phyloP scores from a whole-genome alignment of 1,140 invertebrate genomes.

The Formica exsecta region DNA sequence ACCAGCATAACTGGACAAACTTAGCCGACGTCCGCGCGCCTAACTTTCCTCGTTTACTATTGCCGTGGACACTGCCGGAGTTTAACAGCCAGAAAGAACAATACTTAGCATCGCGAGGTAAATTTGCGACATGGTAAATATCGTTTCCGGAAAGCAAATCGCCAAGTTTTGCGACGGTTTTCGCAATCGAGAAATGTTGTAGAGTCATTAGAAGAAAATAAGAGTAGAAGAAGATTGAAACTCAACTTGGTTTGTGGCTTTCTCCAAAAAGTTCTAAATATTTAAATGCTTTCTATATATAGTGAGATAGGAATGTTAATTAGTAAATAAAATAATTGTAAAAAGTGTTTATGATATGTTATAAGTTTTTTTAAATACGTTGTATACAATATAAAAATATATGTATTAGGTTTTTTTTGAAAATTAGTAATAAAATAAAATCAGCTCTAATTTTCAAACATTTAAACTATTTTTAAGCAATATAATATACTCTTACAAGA shows the following conservation, averaged over 20 bases:
- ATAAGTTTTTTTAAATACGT: not conserved
- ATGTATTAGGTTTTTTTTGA: not conserved
- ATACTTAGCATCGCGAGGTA: slow-evolving; percentile 16
- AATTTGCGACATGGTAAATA: slow-evolving; percentile 53
- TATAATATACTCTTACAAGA: not conserved
- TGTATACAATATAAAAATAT: not conserved
- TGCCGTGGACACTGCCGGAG: slow-evolving; percentile 9
- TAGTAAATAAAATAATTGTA: not conserved
- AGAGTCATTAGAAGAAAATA: not conserved
- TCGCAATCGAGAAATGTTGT: slow-evolving; percentile 20
- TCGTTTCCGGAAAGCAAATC: slow-evolving; percentile 33
- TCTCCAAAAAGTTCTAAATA: not conserved
- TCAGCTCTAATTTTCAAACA: not conserved
- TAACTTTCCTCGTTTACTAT: slow-evolving; percentile 54
- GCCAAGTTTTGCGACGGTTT: slow-evolving; percentile 14
- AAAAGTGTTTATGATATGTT: not conserved
- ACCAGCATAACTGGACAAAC: slow-evolving; percentile 59
- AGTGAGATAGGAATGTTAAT: not conserved
- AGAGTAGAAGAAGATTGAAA: not conserved
- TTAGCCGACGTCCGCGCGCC: slow-evolving; percentile 43
- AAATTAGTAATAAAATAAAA: slow-evolving; percentile 12
- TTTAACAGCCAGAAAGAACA: slow-evolving; percentile 57
- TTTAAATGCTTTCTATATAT: not conserved
- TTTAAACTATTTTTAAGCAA: not conserved
- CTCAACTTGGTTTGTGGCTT: not conserved